phyloP scores from a whole-genome alignment of 2,113 vertebrate genomes.

The Oreocharis arfaki region DNA sequence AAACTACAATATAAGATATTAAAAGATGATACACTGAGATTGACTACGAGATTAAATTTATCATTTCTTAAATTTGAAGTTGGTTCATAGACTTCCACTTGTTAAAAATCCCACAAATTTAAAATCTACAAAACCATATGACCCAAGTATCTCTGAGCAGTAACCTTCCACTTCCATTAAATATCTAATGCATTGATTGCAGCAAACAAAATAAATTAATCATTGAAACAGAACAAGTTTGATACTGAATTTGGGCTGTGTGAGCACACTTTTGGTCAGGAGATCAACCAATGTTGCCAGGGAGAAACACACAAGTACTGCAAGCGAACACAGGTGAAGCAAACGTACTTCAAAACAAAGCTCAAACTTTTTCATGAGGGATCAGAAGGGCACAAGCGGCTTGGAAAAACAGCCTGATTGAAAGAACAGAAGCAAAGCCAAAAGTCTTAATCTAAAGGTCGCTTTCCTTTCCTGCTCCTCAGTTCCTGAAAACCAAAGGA shows the following conservation, averaged over 20 bases:
- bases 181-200: neutral
- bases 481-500: neutral
- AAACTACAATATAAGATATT: neutral
- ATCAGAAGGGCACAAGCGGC: neutral
- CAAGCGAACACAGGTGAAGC: neutral
- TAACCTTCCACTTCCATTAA: neutral
- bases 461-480: neutral
- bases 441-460: neutral
- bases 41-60: neutral
- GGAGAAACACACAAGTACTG: neutral
- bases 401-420: neutral
- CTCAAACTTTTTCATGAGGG: neutral
- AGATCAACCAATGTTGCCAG: neutral
- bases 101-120: neutral
- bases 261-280: neutral
- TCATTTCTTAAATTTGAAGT: neutral
- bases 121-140: neutral
- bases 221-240: neutral
- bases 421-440: neutral
- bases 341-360: neutral
- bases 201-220: neutral
- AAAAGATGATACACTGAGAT: neutral
- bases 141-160: neutral
- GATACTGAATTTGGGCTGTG: neutral
- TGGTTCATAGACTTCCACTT: neutral